Percentiles rank a stretch among this genome's conserved stretches.
phyloP scores from a whole-genome alignment of 2,888 invertebrate genomes.

The Diploptera punctata region DNA sequence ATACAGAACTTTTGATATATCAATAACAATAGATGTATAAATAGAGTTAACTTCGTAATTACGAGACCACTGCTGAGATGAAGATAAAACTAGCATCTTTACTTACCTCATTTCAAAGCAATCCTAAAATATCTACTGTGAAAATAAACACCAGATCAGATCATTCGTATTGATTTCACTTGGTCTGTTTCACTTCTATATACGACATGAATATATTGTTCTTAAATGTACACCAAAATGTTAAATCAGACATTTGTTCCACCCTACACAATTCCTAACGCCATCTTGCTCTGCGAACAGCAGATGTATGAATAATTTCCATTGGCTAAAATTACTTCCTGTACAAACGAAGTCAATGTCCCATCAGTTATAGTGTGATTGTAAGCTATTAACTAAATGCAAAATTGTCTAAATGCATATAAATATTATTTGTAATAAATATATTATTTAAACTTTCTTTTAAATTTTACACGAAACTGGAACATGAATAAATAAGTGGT shows the following conservation, averaged over 20 bases:
- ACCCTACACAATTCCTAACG: constrained; percentile 38
- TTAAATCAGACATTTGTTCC: constrained; percentile 38
- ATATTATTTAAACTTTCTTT: no score
- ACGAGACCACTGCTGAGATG: constrained; percentile 24
- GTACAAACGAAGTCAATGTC: constrained; percentile 24
- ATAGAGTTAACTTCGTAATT: no score
- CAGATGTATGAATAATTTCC: constrained; percentile 34
- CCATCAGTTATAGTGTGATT: no score
- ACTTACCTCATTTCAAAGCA: constrained; percentile 28
- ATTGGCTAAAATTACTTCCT: constrained; percentile 1
- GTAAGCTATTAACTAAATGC: no score
- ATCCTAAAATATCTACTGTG: constrained; percentile 14
- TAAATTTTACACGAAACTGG: no score
- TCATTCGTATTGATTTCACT: constrained; percentile 21
- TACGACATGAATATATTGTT: neutral
- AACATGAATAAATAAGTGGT: no score
- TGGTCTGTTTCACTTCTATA: neutral
- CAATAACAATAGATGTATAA: no score
- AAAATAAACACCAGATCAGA: constrained; percentile 12
- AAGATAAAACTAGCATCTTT: neutral
- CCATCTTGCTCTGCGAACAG: constrained; percentile 40
- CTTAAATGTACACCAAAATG: constrained; percentile 18
- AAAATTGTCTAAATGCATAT: no score
- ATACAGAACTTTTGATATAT: no score
- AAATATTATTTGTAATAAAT: no score